Evolutionary conservation across 2,888 invertebrate genomes (phyloP), one percentile per base, ranked within the genome.

Genomic region (Laothoe populi): DNA sequence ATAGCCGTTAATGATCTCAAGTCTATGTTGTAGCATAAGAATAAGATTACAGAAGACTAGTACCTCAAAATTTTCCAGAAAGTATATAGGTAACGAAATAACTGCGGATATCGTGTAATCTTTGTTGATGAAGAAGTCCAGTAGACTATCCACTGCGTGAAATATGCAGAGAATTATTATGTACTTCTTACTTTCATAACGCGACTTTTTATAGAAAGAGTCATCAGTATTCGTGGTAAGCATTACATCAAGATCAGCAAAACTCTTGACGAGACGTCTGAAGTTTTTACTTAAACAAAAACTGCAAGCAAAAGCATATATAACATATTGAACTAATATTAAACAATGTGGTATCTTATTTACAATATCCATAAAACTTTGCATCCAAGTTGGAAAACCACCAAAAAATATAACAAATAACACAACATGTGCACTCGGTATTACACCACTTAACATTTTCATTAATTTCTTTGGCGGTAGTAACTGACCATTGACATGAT

Each of bases 51-150:
- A 82, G 63, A 86, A 81, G 0, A 70, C 57, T 10, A 78, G 57
- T 46, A 84, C 69, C 70, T 85, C 80, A 0, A 85, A 64, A 64
- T 81, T 73, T 66, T 82, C 81, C 38, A 74, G 64, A 60, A 74
- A 70, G 26, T 74, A 77, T 24, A 81, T 61, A 0, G 73, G 72
- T 4, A 77, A 53, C 3, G 66, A 60, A 0, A 75, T 24, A 0
- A 76, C 0, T 61, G 64, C 68, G 3, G 60, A 62, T 4, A 70
- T 38, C 2, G 48, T 63, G 0, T 70, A 48, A 16, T 59, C 40
- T 0, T 65, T 44, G n/a, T 70, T 67, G 3, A 73, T 72, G 3
- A 66, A 58, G 2, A 74, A 61, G 62, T 78, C 74, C 21, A 72
- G 57, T 11, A 61, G 21, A 31, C 65, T 58, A 26, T 74, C 70